phyloP scores from a whole-genome alignment of 2,113 vertebrate species.

The Ahaetulla prasina region DNA sequence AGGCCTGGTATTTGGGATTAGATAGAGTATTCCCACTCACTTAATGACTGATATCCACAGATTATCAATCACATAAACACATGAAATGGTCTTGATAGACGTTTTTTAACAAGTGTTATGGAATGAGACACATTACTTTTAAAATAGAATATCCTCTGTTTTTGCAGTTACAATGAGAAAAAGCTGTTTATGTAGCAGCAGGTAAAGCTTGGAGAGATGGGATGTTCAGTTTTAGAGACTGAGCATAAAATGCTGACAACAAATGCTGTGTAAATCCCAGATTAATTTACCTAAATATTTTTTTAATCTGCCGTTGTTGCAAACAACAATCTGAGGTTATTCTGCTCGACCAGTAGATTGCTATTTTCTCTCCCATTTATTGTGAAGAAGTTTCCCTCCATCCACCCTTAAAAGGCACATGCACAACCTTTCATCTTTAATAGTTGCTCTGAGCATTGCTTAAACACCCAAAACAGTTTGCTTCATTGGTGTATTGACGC shows the following conservation, averaged over 20 bases:
- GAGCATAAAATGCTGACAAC: background rate
- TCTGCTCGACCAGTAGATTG: background rate
- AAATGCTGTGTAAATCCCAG: conserved; percentile 15
- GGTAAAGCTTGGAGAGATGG: background rate
- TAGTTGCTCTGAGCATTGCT: accelerated
- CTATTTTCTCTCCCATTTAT: background rate
- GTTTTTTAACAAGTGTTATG: background rate
- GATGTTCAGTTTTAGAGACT: background rate
- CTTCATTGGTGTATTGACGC: background rate
- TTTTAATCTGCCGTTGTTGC: background rate
- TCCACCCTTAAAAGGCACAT: background rate
- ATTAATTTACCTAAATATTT: conserved; percentile 24
- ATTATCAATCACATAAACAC: background rate
- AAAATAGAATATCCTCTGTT: background rate
- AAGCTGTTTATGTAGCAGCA: background rate
- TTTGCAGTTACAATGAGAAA: conserved; percentile 1
- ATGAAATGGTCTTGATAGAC: background rate
- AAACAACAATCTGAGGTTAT: background rate
- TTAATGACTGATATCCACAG: background rate
- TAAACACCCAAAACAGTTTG: background rate
- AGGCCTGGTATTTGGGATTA: background rate
- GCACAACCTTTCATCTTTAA: background rate
- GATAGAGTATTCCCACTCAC: background rate
- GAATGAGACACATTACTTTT: background rate
- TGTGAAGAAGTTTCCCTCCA: background rate